Percentiles rank a stretch among this genome's conserved stretches.
Conservation (phyloP, 2,888 invertebrate genomes). For the Drosophila quinaria region DNA sequence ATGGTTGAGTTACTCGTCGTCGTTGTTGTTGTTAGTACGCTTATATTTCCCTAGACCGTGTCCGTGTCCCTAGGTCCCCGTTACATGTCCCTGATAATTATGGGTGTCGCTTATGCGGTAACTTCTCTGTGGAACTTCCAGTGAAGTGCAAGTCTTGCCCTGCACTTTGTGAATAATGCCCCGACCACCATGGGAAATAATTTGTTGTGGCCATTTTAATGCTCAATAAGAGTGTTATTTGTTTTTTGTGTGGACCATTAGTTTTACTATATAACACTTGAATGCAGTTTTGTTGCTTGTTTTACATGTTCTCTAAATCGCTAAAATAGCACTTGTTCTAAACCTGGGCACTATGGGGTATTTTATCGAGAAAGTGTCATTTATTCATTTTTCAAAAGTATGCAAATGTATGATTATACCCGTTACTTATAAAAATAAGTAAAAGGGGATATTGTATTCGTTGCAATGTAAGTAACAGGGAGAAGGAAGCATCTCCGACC, state of each 20-base stretch:
- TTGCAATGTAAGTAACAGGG: too few species aligned
- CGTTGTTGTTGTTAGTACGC: not conserved
- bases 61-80: conserved; percentile 38
- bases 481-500: too few species aligned
- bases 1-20: conserved; percentile 32
- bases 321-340: not conserved
- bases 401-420: too few species aligned
- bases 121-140: conserved; percentile 37
- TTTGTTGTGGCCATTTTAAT: conserved; percentile 59
- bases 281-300: conserved; percentile 12
- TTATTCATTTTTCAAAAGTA: too few species aligned
- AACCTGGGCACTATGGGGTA: too few species aligned
- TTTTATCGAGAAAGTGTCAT: too few species aligned
- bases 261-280: conserved; percentile 44
- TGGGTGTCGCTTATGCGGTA: conserved; percentile 48
- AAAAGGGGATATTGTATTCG: too few species aligned
- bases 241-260: conserved; percentile 37
- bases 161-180: conserved; percentile 45
- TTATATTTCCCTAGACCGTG: conserved; percentile 19
- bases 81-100: conserved; percentile 68
- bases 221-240: conserved; percentile 50
- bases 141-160: conserved; percentile 49
- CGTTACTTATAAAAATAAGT: too few species aligned
- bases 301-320: conserved; percentile 1
- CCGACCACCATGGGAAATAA: conserved; percentile 39